These are phyloP conservation scores for Drosophila saltans DNA, from an alignment of 1,140 invertebrate species.

Conservation along the genomic window DNA sequence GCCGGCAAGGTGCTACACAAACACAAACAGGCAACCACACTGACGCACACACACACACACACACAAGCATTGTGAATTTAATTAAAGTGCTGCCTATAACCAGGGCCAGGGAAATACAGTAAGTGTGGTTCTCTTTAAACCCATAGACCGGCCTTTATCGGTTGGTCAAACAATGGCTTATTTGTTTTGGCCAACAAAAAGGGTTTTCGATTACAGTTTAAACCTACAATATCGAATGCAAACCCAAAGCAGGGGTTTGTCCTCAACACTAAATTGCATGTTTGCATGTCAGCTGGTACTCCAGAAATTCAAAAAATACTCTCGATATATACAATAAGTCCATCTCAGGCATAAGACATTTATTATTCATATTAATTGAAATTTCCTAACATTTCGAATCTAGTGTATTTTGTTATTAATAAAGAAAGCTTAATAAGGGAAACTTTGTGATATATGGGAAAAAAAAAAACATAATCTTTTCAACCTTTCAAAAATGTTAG, in stretches of 20 bases:
- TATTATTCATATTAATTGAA: neutral
- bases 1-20: slow-evolving; percentile 51
- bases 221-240: slow-evolving; percentile 13
- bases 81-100: slow-evolving; percentile 51
- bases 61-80: slow-evolving; percentile 57
- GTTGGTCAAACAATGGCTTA: slow-evolving; percentile 46
- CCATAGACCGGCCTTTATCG: slow-evolving; percentile 43
- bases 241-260: slow-evolving; percentile 24
- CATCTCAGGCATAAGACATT: neutral
- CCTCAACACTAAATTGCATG: slow-evolving; percentile 55
- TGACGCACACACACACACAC: neutral
- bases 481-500: too few relatives aligned
- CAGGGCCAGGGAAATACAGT: neutral
- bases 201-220: slow-evolving; percentile 61
- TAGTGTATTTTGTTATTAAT: too few relatives aligned
- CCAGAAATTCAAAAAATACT: slow-evolving; percentile 33
- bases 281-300: slow-evolving; percentile 66
- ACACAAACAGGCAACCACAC: neutral
- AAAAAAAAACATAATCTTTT: too few relatives aligned
- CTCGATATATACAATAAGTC: slow-evolving; percentile 22
- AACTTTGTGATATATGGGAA: too few relatives aligned
- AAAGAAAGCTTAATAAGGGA: too few relatives aligned
- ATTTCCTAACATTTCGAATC: too few relatives aligned
- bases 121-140: slow-evolving; percentile 38
- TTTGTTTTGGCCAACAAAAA: slow-evolving; percentile 56